phyloP scores from a whole-genome alignment of 2,888 invertebrate species.

The Timema cristinae region DNA sequence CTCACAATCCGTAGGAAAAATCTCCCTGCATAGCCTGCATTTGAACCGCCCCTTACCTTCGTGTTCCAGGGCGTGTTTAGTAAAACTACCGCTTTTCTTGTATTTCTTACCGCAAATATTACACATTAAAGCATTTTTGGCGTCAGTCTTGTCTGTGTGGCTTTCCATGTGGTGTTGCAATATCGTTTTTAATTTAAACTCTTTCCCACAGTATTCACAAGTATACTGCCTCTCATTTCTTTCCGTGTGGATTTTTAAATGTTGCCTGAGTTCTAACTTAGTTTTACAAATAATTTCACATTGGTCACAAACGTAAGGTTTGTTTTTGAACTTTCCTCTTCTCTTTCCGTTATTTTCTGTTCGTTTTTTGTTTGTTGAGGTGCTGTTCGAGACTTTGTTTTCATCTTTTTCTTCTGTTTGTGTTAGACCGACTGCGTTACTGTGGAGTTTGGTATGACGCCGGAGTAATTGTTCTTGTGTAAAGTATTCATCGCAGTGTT shows the following conservation, averaged over 20 bases:
- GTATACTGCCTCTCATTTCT: background rate
- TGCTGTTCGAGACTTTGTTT: background rate
- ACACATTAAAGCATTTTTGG: slow-evolving; percentile 14
- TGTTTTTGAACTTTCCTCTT: background rate
- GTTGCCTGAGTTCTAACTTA: background rate
- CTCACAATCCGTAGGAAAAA: slow-evolving; percentile 40
- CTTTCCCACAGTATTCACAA: slow-evolving; percentile 14
- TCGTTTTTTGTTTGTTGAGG: background rate
- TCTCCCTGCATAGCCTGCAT: slow-evolving; percentile 43
- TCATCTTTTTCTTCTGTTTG: background rate
- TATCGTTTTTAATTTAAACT: slow-evolving; percentile 13
- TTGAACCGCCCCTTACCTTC: slow-evolving; percentile 45
- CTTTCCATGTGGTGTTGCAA: background rate
- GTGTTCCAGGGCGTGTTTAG: slow-evolving; percentile 45
- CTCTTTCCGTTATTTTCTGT: background rate
- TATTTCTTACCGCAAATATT: slow-evolving; percentile 21
- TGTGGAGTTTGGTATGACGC: slow-evolving; percentile 13
- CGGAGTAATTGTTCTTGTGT: slow-evolving; percentile 1
- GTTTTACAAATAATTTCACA: slow-evolving; percentile 9
- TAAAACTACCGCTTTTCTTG: slow-evolving; percentile 36
- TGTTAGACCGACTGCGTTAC: background rate
- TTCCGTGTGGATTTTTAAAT: slow-evolving; percentile 11
- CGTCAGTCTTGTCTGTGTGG: slow-evolving; percentile 8
- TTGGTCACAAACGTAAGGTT: slow-evolving; percentile 10
- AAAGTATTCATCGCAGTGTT: slow-evolving; percentile 9